Percentiles rank a stretch among this genome's conserved stretches.
These are phyloP conservation scores for Alces alces DNA, from an alignment of 2,113 vertebrate species.

Conservation along the genomic window DNA sequence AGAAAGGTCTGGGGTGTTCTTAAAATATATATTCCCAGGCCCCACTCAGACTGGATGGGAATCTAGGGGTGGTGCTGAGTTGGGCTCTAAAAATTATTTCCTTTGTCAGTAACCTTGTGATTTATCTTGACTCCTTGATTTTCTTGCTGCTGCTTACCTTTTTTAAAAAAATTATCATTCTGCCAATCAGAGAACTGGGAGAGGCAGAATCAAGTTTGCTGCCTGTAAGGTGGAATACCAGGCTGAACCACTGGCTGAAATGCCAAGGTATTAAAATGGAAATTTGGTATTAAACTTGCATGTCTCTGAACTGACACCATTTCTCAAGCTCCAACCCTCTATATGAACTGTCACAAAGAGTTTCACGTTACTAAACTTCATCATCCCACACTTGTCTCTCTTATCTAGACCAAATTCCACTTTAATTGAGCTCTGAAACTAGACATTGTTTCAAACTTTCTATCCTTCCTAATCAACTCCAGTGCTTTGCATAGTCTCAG, in stretches of 20 bases:
- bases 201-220: background rate
- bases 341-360: conserved; percentile 14
- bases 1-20: background rate
- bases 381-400: conserved; percentile 15
- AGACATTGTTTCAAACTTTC: conserved; percentile 33
- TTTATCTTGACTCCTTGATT: background rate
- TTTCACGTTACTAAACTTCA: conserved; percentile 50
- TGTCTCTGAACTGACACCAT: conserved; percentile 20
- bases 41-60: background rate
- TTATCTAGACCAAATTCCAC: conserved; percentile 39
- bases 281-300: conserved; percentile 8
- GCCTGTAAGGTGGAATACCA: background rate
- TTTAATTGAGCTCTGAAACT: conserved; percentile 35
- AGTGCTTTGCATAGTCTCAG: background rate
- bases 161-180: background rate
- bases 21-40: background rate
- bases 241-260: background rate
- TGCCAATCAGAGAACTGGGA: background rate
- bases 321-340: conserved; percentile 5
- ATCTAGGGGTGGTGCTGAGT: background rate
- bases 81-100: background rate
- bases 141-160: background rate
- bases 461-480: conserved; percentile 12
- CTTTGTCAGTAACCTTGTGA: background rate
- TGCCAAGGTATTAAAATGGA: conserved; percentile 26